Evolutionary conservation across 2,888 invertebrate genomes (phyloP).

Genomic region (Sphaerophoria taeniata): DNA sequence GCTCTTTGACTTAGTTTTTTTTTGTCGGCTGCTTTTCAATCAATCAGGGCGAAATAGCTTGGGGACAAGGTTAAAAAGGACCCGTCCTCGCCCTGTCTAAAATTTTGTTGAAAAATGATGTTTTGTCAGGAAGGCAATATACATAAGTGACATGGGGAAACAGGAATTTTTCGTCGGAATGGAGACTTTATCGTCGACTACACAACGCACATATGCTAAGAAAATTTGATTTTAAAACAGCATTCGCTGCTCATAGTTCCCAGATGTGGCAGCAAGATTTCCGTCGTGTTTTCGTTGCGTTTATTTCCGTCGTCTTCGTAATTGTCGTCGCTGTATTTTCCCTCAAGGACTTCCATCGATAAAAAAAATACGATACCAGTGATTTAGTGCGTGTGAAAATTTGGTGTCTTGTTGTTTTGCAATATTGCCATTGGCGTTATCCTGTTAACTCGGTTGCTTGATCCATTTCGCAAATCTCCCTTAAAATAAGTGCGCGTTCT

Average conservation of each 20-base stretch:
- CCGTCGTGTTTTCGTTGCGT: conserved; percentile 15
- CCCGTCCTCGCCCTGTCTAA: conserved; percentile 6
- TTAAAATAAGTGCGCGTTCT: not conserved
- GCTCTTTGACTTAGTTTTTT: not conserved
- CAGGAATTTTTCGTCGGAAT: not conserved
- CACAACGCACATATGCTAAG: conserved; percentile 2
- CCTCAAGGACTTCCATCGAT: conserved; percentile 17
- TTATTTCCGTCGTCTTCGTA: not conserved
- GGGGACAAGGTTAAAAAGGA: conserved; percentile 28
- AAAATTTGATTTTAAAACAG: conserved; percentile 8
- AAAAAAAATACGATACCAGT: not conserved
- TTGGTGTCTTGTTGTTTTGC: not conserved
- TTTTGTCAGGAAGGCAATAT: not conserved
- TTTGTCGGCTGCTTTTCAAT: conserved; percentile 1
- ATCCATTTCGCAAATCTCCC: not conserved
- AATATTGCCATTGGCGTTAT: not conserved
- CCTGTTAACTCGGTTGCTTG: not conserved
- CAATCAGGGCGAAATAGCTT: conserved; percentile 7
- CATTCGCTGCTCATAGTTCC: conserved; percentile 2
- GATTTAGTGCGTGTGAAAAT: conserved; percentile 22
- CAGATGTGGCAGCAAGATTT: conserved; percentile 15
- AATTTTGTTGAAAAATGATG: conserved; percentile 11
- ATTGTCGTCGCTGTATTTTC: too few species aligned
- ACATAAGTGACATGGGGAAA: not conserved
- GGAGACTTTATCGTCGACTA: too few species aligned